A percentile compares a stretch with the other conserved stretches of the same genome.
These are phyloP conservation scores for Scaptomyza caliginosa DNA, from an alignment of 2,888 invertebrate genomes.

Conservation along the genomic window DNA sequence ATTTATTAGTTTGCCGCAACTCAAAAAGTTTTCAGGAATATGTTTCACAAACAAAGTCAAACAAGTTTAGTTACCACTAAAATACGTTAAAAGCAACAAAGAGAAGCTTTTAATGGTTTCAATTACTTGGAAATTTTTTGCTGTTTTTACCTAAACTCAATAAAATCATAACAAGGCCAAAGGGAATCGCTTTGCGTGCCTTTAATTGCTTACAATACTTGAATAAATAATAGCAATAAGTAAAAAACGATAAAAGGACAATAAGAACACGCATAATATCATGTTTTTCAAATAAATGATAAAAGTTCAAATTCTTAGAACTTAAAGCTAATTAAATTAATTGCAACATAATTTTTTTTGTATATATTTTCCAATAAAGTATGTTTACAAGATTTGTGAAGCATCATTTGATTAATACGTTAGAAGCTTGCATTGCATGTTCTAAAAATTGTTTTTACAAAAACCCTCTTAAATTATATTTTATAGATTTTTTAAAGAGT, in stretches of 20 bases:
- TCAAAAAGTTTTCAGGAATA: neutral
- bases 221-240: neutral
- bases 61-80: neutral
- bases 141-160: constrained; percentile 17
- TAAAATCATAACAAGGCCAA: constrained; percentile 8
- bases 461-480: constrained; percentile 1
- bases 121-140: constrained; percentile 4
- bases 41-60: neutral
- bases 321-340: constrained; percentile 29
- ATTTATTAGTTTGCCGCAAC: no score
- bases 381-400: constrained; percentile 10
- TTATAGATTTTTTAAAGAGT: no score
- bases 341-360: constrained; percentile 9
- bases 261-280: neutral
- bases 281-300: neutral
- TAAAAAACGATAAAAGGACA: neutral
- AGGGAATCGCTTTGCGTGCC: constrained; percentile 14
- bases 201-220: constrained; percentile 24
- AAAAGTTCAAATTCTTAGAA: neutral
- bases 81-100: neutral
- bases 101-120: neutral
- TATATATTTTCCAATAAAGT: neutral
- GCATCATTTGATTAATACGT: no score
- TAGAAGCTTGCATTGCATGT: no score
- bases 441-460: constrained; percentile 34